These are phyloP conservation scores for Delphinapterus leucas DNA, from an alignment of 2,113 vertebrate species.

Conservation along the genomic window DNA sequence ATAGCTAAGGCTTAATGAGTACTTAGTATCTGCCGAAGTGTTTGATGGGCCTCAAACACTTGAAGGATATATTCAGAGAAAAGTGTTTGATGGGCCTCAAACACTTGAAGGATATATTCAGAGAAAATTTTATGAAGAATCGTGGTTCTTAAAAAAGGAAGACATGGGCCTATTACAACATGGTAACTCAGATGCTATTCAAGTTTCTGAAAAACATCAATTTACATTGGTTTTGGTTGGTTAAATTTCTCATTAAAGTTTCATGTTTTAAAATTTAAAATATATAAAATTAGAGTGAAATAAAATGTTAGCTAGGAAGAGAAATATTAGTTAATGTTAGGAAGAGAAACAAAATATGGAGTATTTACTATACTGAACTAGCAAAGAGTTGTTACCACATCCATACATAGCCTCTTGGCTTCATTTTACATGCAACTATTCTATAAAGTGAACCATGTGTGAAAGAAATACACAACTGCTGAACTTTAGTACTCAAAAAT, in stretches of 20 bases:
- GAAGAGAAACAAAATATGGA: background rate
- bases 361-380: background rate
- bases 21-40: background rate
- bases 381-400: background rate
- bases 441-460: background rate
- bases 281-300: background rate
- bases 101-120: background rate
- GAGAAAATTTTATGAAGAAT: background rate
- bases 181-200: background rate
- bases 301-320: background rate
- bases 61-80: background rate
- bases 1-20: background rate
- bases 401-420: background rate
- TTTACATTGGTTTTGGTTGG: background rate
- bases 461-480: background rate
- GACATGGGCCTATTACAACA: background rate
- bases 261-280: constrained; percentile 9
- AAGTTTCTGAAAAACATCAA: constrained; percentile 22
- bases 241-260: constrained; percentile 13
- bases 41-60: background rate
- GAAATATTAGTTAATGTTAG: background rate
- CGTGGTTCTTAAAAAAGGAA: background rate
- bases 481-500: background rate
- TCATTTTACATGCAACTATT: background rate
- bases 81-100: background rate